These are phyloP conservation scores for Plusia festucae DNA, from an alignment of 2,888 invertebrate species.

Conservation along the genomic window DNA sequence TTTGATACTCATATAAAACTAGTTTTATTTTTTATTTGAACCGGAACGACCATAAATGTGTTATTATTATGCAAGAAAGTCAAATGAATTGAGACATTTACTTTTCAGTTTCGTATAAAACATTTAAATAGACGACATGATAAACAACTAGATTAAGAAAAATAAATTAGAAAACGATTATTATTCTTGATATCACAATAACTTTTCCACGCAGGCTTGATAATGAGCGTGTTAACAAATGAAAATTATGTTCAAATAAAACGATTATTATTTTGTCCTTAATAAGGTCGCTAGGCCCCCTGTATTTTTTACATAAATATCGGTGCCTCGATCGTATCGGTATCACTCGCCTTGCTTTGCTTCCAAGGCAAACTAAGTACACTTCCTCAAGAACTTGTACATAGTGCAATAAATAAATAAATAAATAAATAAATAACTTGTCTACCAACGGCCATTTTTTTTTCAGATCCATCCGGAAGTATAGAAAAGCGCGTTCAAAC, in stretches of 20 bases:
- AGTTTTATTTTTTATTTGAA: background rate
- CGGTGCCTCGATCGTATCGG: no score
- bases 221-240: background rate
- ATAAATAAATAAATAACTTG: no score
- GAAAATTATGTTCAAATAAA: background rate
- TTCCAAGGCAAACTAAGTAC: no score
- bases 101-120: background rate
- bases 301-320: no score
- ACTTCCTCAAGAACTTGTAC: no score
- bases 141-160: background rate
- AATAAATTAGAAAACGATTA: background rate
- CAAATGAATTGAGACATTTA: background rate
- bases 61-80: background rate
- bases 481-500: no score
- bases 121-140: background rate
- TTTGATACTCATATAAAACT: background rate
- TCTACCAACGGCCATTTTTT: no score
- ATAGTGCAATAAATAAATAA: no score
- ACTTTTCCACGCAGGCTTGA: background rate
- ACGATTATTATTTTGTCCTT: background rate
- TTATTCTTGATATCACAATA: slow-evolving; percentile 4
- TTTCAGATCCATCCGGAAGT: no score
- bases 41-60: background rate
- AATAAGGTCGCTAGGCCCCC: background rate
- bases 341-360: no score